Evolutionary conservation across 2,113 vertebrate genomes (phyloP).

Genomic region (Seriola dumerili): DNA sequence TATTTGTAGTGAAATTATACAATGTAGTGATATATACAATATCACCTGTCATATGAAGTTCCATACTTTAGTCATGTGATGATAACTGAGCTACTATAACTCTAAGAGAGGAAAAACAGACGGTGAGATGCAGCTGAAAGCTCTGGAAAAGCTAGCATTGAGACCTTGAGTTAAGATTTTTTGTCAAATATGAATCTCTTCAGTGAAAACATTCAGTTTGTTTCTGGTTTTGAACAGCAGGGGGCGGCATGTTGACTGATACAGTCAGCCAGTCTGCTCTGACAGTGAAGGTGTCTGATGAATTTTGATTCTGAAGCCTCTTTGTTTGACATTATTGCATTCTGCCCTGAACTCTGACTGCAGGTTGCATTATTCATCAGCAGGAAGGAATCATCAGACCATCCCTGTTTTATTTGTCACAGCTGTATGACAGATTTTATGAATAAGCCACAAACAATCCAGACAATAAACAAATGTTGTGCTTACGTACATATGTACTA

Average conservation of each 20-base stretch:
- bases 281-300: background rate
- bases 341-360: conserved; percentile 15
- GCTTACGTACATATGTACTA: too few species aligned
- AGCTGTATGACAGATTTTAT: too few species aligned
- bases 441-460: too few species aligned
- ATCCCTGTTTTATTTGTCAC: background rate
- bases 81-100: background rate
- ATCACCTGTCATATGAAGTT: background rate
- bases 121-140: background rate
- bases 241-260: background rate
- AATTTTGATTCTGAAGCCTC: background rate
- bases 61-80: background rate
- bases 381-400: background rate
- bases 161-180: background rate
- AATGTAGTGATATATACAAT: background rate
- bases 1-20: too few species aligned
- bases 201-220: background rate
- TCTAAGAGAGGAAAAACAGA: background rate
- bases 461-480: background rate
- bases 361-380: conserved; percentile 1
- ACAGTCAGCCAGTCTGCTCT: background rate
- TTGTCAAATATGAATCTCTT: background rate
- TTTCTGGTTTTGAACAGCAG: conserved; percentile 8
- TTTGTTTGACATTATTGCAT: too few species aligned
- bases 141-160: background rate